Evolutionary conservation across 2,797 vertebrate genomes (phyloP).

Genomic region (Cichlasoma orientale): DNA sequence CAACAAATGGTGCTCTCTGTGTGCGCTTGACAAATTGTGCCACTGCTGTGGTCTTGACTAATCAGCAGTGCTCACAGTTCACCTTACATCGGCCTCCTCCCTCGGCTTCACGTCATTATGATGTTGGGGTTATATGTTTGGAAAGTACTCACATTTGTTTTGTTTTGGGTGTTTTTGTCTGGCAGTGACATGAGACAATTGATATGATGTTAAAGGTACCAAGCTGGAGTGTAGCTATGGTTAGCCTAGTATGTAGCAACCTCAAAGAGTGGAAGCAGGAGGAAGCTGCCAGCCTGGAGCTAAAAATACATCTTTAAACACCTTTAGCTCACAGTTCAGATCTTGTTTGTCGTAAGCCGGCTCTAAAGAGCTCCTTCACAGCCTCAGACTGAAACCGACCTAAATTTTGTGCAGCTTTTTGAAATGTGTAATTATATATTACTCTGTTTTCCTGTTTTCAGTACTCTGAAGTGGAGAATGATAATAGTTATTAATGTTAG

Average conservation of each 20-base stretch:
- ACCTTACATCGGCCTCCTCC: background rate
- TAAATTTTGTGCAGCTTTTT: background rate
- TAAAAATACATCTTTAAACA: background rate
- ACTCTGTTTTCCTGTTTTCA: fast-evolving
- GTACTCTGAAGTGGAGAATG: background rate
- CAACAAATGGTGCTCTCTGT: slow-evolving; percentile 60
- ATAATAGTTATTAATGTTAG: background rate
- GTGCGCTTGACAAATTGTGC: slow-evolving; percentile 21
- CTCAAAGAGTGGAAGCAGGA: too few relatives aligned
- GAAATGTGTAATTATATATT: background rate
- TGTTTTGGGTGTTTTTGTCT: background rate
- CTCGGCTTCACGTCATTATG: background rate
- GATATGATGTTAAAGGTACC: background rate
- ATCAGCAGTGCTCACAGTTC: slow-evolving; percentile 18
- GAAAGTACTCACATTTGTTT: background rate
- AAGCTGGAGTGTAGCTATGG: background rate
- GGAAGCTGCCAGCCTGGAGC: too few relatives aligned
- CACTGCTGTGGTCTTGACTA: slow-evolving; percentile 7
- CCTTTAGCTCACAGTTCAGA: background rate
- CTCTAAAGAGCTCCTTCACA: background rate
- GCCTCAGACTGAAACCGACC: background rate
- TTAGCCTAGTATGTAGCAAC: background rate
- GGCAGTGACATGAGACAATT: too few relatives aligned
- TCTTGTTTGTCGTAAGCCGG: background rate
- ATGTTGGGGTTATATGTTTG: background rate